phyloP scores from a whole-genome alignment of 2,888 invertebrate species.

The Congeria kusceri region DNA sequence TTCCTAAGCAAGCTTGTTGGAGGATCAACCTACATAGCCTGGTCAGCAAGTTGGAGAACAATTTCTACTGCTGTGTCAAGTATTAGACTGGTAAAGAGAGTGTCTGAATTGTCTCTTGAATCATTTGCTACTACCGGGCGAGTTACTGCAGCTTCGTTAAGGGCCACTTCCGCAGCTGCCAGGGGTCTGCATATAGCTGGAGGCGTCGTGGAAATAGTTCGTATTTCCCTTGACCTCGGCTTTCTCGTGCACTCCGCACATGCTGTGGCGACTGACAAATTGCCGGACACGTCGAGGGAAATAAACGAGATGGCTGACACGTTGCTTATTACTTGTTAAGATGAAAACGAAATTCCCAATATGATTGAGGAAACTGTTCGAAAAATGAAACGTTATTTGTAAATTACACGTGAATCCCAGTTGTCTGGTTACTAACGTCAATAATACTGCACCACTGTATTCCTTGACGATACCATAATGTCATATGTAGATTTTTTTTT shows the following conservation, averaged over 20 bases:
- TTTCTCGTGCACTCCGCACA: not conserved
- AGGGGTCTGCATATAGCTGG: conserved; percentile 41
- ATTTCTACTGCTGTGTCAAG: not conserved
- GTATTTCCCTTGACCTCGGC: conserved; percentile 17
- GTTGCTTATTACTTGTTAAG: not conserved
- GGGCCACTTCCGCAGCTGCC: not conserved
- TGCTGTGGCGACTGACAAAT: not conserved
- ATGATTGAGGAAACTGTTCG: conserved; percentile 4
- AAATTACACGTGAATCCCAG: no score
- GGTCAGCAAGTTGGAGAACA: not conserved
- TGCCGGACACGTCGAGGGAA: not conserved
- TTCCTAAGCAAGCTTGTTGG: conserved; percentile 2
- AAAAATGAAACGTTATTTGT: no score
- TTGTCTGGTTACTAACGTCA: no score
- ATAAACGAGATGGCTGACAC: conserved; percentile 3
- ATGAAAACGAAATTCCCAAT: not conserved
- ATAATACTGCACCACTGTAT: no score
- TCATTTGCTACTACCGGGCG: no score
- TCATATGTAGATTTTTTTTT: no score
- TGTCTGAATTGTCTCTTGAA: no score
- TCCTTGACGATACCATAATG: no score
- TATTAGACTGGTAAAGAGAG: not conserved
- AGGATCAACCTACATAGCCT: not conserved
- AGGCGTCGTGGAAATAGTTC: conserved; percentile 13
- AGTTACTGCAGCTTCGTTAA: no score